phyloP scores from a whole-genome alignment of 2,113 vertebrate species.

The human (Homo sapiens) region GRCh38 chr6:90832501-90833000 shows the following conservation, averaged over 20 bases:
- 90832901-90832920: background rate
- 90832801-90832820: background rate
- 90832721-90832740: background rate
- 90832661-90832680: background rate
- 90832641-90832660: background rate
- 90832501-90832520: slow-evolving; percentile 53
- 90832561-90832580: slow-evolving; percentile 58
- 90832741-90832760: slow-evolving; percentile 17
- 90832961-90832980: slow-evolving; percentile 27
- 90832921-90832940: background rate
- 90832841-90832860: background rate
- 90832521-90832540: slow-evolving; percentile 63
- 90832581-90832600: slow-evolving; percentile 65
- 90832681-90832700: background rate
- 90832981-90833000: background rate
- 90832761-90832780: background rate
- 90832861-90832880: background rate
- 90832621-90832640: background rate
- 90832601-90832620: slow-evolving; percentile 57
- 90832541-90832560: slow-evolving; percentile 36
- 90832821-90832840: background rate
- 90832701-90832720: background rate
- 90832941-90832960: background rate
- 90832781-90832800: slow-evolving; percentile 9
- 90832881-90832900: background rate